These are phyloP conservation scores for Leptobrachium ailaonicum DNA, from an alignment of 2,113 vertebrate genomes.

Conservation along the genomic window DNA sequence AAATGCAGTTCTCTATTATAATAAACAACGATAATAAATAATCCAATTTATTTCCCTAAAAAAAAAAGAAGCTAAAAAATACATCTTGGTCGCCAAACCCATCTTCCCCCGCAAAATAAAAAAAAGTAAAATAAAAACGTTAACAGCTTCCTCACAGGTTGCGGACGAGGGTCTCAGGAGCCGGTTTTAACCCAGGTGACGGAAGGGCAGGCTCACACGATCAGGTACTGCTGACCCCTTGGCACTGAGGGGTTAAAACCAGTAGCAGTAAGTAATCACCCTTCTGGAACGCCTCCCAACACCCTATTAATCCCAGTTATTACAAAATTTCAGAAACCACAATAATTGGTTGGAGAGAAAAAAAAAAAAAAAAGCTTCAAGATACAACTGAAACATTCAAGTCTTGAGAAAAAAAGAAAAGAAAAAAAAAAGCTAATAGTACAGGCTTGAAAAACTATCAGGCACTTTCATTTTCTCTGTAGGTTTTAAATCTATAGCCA, in stretches of 20 bases:
- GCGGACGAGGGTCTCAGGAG: slow-evolving; percentile 52
- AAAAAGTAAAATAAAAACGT: slow-evolving; percentile 28
- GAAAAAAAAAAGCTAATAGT: slow-evolving; percentile 75
- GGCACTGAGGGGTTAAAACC: slow-evolving; percentile 51
- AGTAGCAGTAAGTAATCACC: slow-evolving; percentile 53
- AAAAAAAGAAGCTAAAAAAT: slow-evolving; percentile 44
- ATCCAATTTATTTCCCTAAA: slow-evolving; percentile 37
- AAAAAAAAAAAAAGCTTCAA: slow-evolving; percentile 80
- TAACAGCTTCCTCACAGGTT: slow-evolving; percentile 3
- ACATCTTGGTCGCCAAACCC: slow-evolving; percentile 47
- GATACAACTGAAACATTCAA: slow-evolving; percentile 90
- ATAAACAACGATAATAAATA: slow-evolving; percentile 35
- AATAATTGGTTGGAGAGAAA: slow-evolving; percentile 67
- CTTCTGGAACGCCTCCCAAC: slow-evolving; percentile 38
- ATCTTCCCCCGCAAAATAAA: no score
- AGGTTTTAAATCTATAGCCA: slow-evolving; percentile 74
- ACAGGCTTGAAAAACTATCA: slow-evolving; percentile 89
- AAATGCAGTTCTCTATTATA: slow-evolving; percentile 8
- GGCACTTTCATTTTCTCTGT: slow-evolving; percentile 95
- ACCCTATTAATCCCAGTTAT: slow-evolving; percentile 35
- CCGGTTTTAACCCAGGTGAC: slow-evolving; percentile 29
- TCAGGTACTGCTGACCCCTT: slow-evolving; percentile 5
- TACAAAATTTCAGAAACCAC: slow-evolving; percentile 58
- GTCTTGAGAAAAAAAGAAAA: slow-evolving; percentile 78
- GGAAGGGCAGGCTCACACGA: neutral